Percentiles rank a stretch among this genome's conserved stretches.
phyloP scores from a whole-genome alignment of 1,140 invertebrate genomes.

The Sminthurides bifidus region DNA sequence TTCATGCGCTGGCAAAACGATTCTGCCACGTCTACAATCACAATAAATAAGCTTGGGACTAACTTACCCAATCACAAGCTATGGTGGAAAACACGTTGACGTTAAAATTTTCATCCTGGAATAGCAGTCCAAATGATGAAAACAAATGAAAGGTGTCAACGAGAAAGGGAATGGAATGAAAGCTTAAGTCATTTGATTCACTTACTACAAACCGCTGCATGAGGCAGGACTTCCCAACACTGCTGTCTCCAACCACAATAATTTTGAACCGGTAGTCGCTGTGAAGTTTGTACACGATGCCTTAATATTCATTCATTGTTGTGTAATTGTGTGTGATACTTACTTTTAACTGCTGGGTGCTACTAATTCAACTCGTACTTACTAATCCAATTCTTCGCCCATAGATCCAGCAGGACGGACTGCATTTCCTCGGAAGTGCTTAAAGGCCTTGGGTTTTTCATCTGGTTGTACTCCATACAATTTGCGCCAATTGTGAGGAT shows the following conservation, averaged over 20 bases:
- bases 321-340: neutral
- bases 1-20: too few species aligned
- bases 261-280: constrained; percentile 31
- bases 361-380: too few species aligned
- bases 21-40: neutral
- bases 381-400: neutral
- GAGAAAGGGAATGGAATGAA: neutral
- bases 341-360: too few species aligned
- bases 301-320: too few species aligned
- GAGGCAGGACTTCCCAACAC: constrained; percentile 26
- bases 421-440: neutral
- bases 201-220: constrained; percentile 26
- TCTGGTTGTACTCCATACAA: constrained; percentile 22
- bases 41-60: neutral
- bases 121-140: constrained; percentile 4
- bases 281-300: neutral
- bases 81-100: constrained; percentile 22
- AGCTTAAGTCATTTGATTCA: neutral
- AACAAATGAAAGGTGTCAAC: neutral
- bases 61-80: constrained; percentile 27
- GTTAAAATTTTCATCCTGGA: constrained; percentile 22
- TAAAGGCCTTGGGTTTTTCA: neutral
- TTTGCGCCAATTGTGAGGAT: constrained; percentile 16
- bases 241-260: constrained; percentile 26
- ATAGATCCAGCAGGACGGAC: neutral